Conservation (phyloP, 2,113 vertebrate genomes). For the Numenius arquata region DNA sequence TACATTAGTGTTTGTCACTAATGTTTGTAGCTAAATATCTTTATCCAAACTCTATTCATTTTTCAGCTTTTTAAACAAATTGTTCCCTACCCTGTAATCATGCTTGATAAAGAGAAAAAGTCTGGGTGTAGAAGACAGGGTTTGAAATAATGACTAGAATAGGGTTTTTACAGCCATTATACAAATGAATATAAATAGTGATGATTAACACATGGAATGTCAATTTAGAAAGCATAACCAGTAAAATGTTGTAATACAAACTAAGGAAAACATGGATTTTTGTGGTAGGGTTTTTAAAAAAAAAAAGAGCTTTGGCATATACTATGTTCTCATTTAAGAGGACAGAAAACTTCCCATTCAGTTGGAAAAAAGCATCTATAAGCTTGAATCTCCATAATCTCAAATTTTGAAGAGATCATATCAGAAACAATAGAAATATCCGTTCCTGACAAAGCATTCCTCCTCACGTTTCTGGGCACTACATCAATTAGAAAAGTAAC, state of each 20-base stretch:
- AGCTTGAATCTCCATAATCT: not conserved
- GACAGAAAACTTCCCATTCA: not conserved
- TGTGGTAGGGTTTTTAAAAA: not conserved
- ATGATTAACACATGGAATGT: not conserved
- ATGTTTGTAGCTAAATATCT: conserved; percentile 23
- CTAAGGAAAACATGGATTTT: not conserved
- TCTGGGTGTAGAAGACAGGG: not conserved
- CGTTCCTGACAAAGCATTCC: not conserved
- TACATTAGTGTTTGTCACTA: not conserved
- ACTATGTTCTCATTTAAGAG: not conserved
- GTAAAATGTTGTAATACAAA: not conserved
- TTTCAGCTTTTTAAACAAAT: conserved; percentile 4
- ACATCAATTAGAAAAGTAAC: not conserved
- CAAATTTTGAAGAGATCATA: not conserved
- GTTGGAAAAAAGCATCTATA: not conserved
- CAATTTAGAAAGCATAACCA: not conserved
- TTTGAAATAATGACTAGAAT: conserved; percentile 23
- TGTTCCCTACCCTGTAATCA: conserved; percentile 20
- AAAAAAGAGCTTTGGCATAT: not conserved
- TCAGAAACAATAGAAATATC: not conserved
- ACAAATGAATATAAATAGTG: conserved; percentile 25
- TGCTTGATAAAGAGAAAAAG: not conserved
- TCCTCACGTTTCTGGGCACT: not conserved
- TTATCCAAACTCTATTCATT: not conserved
- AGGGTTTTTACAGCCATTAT: not conserved